These are phyloP conservation scores for Tipula vernalis DNA, from an alignment of 2,888 invertebrate species.

Conservation along the genomic window DNA sequence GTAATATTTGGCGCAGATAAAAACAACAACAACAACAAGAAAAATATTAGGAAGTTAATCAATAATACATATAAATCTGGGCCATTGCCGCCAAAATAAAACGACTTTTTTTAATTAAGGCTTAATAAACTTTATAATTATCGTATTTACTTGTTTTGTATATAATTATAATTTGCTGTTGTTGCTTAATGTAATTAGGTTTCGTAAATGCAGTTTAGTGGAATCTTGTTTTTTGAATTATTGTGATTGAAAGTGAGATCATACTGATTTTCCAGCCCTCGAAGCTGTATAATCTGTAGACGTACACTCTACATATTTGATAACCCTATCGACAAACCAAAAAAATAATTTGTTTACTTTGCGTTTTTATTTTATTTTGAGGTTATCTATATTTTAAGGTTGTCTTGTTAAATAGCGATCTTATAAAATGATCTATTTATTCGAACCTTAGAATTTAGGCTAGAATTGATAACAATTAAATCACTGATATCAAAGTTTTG, in stretches of 20 bases:
- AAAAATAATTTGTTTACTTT: neutral
- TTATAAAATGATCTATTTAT: neutral
- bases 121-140: too few relatives aligned
- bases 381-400: neutral
- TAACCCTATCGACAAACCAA: neutral
- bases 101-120: too few relatives aligned
- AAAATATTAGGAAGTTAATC: too few relatives aligned
- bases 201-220: too few relatives aligned
- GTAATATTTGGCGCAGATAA: too few relatives aligned
- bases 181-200: too few relatives aligned
- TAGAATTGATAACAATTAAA: neutral
- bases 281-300: neutral
- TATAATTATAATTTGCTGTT: too few relatives aligned
- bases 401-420: neutral
- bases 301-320: neutral
- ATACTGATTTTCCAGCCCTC: neutral
- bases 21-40: too few relatives aligned
- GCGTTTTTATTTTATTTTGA: neutral
- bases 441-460: neutral
- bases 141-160: too few relatives aligned
- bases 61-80: too few relatives aligned
- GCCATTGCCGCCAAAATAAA: too few relatives aligned
- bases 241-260: neutral
- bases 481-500: neutral
- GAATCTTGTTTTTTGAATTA: neutral